Conservation (phyloP, 2,797 vertebrate species). For the Helicolenus hilgendorfi region DNA sequence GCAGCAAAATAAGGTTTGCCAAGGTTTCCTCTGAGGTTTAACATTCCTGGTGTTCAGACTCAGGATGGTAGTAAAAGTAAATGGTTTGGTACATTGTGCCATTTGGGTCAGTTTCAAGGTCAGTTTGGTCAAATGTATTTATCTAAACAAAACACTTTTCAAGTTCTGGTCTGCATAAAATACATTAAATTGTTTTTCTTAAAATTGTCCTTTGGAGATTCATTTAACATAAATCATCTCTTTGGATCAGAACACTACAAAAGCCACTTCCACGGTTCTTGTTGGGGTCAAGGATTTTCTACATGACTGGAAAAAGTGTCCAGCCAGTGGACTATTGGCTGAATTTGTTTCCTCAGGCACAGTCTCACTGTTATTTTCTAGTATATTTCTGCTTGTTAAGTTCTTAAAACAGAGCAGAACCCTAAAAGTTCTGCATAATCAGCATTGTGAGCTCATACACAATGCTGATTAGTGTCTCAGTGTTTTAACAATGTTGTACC, state of each 20-base stretch:
- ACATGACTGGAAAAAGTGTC: background rate
- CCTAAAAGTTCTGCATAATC: background rate
- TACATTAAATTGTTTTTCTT: background rate
- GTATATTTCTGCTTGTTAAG: background rate
- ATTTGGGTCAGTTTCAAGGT: conserved; percentile 29
- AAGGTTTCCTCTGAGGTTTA: conserved; percentile 36
- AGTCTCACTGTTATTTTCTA: background rate
- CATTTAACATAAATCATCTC: background rate
- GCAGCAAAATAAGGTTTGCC: background rate
- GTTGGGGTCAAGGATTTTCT: background rate
- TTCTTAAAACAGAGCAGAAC: background rate
- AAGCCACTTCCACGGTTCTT: background rate
- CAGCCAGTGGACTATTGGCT: background rate
- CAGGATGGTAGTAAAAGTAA: conserved; percentile 38
- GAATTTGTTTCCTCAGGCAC: background rate
- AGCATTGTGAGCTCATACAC: background rate
- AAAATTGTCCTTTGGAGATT: background rate
- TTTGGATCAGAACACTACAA: background rate
- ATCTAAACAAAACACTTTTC: background rate
- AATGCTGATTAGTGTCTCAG: background rate
- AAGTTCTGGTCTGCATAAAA: background rate
- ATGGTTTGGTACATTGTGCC: conserved; percentile 32
- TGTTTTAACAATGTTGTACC: background rate
- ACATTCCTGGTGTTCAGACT: conserved; percentile 36
- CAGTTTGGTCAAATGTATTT: conserved; percentile 6